phyloP scores from a whole-genome alignment of 1,140 invertebrate species.

The Brachionus asplanchnoidis region DNA sequence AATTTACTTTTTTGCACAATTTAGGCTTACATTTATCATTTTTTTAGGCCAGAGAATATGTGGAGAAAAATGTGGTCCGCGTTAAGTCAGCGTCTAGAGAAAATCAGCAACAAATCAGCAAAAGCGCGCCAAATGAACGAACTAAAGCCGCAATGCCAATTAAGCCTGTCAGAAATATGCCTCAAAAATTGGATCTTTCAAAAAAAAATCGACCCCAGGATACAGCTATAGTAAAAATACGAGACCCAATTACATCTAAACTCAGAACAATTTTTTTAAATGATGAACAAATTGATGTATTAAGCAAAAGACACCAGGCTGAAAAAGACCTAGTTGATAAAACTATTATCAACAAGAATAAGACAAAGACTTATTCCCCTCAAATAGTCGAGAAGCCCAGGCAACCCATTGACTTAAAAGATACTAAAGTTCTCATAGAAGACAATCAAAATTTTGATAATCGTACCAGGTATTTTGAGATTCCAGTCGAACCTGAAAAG shows the following conservation, averaged over 20 bases:
- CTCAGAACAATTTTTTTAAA: conserved; percentile 32
- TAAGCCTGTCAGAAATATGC: background rate
- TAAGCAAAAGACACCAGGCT: conserved; percentile 20
- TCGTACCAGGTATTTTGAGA: background rate
- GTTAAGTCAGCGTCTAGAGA: background rate
- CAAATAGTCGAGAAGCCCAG: background rate
- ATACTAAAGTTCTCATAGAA: background rate
- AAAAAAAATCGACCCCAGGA: background rate
- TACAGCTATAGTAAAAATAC: conserved; percentile 15
- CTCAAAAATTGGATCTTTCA: background rate
- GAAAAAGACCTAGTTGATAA: conserved; percentile 20
- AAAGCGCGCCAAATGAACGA: background rate
- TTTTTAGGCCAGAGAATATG: conserved; percentile 32
- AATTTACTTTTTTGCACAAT: background rate
- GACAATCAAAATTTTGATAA: background rate
- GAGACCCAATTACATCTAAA: conserved; percentile 36
- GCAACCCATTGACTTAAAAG: background rate
- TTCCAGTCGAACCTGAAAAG: background rate
- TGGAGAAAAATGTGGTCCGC: background rate
- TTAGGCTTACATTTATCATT: background rate
- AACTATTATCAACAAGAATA: background rate
- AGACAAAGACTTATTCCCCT: background rate
- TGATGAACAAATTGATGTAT: conserved; percentile 13
- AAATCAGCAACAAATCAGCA: background rate
- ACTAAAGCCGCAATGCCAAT: background rate